Evolutionary conservation across 2,888 invertebrate species (phyloP).

Genomic region (Drosophila flavopinicola): DNA sequence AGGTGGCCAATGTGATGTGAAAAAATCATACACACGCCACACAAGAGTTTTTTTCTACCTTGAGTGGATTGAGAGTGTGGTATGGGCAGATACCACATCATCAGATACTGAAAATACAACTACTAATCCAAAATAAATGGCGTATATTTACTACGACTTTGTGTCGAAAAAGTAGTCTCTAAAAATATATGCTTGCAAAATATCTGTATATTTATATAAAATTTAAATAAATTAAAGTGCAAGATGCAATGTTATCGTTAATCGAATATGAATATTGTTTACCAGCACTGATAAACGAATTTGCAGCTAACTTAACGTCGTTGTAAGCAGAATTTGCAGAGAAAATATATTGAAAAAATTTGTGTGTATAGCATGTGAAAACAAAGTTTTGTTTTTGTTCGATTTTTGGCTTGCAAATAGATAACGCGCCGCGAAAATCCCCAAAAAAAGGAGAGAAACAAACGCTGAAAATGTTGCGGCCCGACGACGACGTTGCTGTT

Average conservation of each 20-base stretch:
- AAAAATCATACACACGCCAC: not conserved
- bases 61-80: constrained; percentile 39
- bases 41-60: constrained; percentile 18
- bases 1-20: rapidly evolving
- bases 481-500: constrained; percentile 57
- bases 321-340: constrained; percentile 62
- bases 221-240: constrained; percentile 5
- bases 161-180: no score
- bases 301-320: constrained; percentile 57
- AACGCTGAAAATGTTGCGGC: constrained; percentile 51
- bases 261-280: constrained; percentile 38
- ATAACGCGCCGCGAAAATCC: constrained; percentile 18
- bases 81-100: constrained; percentile 36
- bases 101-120: no score
- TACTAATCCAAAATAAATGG: no score
- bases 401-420: constrained; percentile 29
- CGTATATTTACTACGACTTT: no score
- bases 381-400: constrained; percentile 55
- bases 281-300: constrained; percentile 31
- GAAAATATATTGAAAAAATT: constrained; percentile 60
- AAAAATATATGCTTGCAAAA: no score
- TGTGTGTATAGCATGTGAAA: constrained; percentile 61
- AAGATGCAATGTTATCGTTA: constrained; percentile 14
- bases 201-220: not conserved
- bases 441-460: constrained; percentile 23